Evolutionary conservation across 2,888 invertebrate genomes (phyloP).

Genomic region (Pyrrhosoma nymphula): DNA sequence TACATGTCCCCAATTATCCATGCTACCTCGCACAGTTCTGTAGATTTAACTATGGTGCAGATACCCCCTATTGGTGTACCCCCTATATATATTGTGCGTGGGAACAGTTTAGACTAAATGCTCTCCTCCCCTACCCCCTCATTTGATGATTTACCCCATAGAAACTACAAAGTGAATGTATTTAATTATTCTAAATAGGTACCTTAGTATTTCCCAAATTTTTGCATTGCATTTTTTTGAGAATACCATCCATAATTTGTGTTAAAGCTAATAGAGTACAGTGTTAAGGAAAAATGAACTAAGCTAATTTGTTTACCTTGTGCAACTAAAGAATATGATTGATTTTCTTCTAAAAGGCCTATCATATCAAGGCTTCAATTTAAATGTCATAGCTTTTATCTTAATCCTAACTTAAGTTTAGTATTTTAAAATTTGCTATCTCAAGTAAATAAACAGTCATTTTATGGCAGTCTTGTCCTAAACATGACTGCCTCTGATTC

Average conservation of each 20-base stretch:
- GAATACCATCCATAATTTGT: not conserved
- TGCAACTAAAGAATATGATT: not conserved
- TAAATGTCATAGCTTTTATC: not conserved
- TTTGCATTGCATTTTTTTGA: not conserved
- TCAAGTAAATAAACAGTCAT: not conserved
- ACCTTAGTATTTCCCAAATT: not conserved
- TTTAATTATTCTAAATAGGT: not conserved
- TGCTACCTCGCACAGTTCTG: slow-evolving; percentile 38
- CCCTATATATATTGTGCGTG: not conserved
- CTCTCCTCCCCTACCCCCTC: not conserved
- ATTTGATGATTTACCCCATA: slow-evolving; percentile 34
- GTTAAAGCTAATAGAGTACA: not conserved
- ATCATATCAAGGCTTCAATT: not conserved
- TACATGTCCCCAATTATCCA: slow-evolving; percentile 11
- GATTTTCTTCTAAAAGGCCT: not conserved
- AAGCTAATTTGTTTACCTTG: not conserved
- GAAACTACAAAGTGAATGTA: not conserved
- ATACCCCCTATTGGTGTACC: slow-evolving; percentile 19
- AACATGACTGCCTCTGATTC: not conserved
- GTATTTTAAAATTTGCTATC: not conserved
- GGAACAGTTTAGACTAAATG: slow-evolving; percentile 19
- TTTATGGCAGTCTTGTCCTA: not conserved
- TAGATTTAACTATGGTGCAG: slow-evolving; percentile 25
- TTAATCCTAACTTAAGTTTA: not conserved
- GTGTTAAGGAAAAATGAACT: not conserved